Evolutionary conservation across 2,888 invertebrate genomes (phyloP), one percentile per base, ranked within the genome.

Genomic region (Serrognathus titanus): DNA sequence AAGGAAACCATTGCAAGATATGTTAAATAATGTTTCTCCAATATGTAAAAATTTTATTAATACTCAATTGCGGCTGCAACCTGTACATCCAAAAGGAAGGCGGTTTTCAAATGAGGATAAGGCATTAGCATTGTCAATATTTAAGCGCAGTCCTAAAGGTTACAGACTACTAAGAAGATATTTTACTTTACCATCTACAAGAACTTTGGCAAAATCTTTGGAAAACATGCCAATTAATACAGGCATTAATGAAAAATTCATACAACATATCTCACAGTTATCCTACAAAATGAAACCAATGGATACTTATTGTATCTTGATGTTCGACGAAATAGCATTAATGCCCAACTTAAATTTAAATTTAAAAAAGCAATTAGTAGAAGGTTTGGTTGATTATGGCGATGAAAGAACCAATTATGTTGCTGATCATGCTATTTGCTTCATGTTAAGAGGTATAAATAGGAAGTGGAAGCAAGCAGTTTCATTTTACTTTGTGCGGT

Each of bases 401-500:
- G 59, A 53, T 4, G 48, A 53, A 13, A 38, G 57, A 11, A 41
- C 12, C n/a, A 12, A 9, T 9, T 31, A 24, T 11, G 61, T 67
- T 58, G 67, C 68, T 35, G 64, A 69, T 47, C 68, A 69, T 58
- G 67, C 66, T 40, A 38, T 64, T 10, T 60, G 66, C 10, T 69
- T 68, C 48, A 61, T 69, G 59, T n/a, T 63, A 6, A 65, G 61
- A 47, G 65, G 63, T 3, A 51, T 66, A 13, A 49, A 50, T 40
- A 62, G 46, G 45, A 62, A 63, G 20, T 69, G 68, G 69, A 68
- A 69, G 52, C 66, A 67, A 46, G 61, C 66, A 11, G 48, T 68
- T 31, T 51, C 40, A 11, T 69, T 59, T 46, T 47, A 51, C 11
- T 66, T 68, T 57, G 62, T 60, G 46, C 55, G 58, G 53, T 48